Evolutionary conservation across 2,888 invertebrate genomes (phyloP), one percentile per base, ranked within the genome.

Genomic region (Falcaria lacertinaria): DNA sequence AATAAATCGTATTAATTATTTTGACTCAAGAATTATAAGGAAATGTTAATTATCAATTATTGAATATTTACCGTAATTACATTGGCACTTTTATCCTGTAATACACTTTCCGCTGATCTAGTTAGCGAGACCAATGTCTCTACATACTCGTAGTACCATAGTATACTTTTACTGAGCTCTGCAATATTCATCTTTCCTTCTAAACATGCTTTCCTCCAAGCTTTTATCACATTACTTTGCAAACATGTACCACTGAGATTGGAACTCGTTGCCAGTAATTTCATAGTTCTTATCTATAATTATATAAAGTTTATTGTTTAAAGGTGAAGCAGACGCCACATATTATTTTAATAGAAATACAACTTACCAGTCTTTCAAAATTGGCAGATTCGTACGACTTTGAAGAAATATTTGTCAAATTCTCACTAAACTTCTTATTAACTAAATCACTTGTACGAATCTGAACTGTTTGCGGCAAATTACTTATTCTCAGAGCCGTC

Each of bases 191-290:
- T 28, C 1, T 54, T 52, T 4, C 62, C 60, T 17, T 63, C 60
- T 0, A 73, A 72, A 37, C 87, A 86, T 1, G 57, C 60, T 41
- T 61, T 74, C 11, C 45, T 43, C 88, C 86, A 87, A 1, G 65
- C 59, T 22, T 54, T 57, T 0, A 74, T 43, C 2, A 82, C 11
- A 4, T 49, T 54, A 0, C 62, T 62, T 32, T 74, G 69, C 22
- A 54, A 49, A 16, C 69, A 61, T 1, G 57, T 49, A 33, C 56
- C 61, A 4, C 48, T 47, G 15, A 69, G 60, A 1, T 28, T 11
- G 7, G 61, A 50, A 59, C 80, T 82, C 0, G 79, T 77, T 14
- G 80, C 60, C 16, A 72, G 63, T 11, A 83, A 44, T 37, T 68
- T 65, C 15, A 76, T 66, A n/a, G 61, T 14, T 43, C 69, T 64